phyloP scores from a whole-genome alignment of 2,797 vertebrate genomes.

The Hypotaenidia philippensis region DNA sequence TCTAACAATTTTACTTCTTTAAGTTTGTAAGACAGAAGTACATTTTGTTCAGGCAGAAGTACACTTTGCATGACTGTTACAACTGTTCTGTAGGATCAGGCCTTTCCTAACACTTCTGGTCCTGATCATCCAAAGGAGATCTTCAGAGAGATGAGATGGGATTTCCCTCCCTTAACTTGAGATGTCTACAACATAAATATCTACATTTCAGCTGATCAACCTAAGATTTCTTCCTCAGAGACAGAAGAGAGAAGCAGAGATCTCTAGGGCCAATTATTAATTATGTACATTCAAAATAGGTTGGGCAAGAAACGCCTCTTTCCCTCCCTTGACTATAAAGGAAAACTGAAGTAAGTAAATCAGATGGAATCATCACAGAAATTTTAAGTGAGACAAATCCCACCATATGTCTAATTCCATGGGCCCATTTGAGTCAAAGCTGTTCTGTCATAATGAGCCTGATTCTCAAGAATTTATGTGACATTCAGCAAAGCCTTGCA shows the following conservation, averaged over 20 bases:
- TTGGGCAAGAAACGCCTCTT: background rate
- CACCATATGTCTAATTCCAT: background rate
- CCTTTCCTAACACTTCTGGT: background rate
- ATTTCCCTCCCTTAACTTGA: background rate
- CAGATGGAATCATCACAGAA: background rate
- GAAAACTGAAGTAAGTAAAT: background rate
- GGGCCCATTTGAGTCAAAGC: background rate
- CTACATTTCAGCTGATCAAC: background rate
- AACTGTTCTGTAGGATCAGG: background rate
- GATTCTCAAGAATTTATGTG: background rate
- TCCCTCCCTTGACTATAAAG: background rate
- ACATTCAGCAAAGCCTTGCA: background rate
- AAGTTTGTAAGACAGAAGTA: background rate
- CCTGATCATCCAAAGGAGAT: background rate
- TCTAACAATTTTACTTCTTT: accelerated
- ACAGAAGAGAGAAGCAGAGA: background rate
- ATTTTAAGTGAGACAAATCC: background rate
- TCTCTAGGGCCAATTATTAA: background rate
- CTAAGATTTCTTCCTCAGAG: background rate
- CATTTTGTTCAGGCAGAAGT: background rate
- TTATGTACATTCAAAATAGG: background rate
- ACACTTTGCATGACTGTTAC: background rate
- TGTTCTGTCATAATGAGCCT: accelerated
- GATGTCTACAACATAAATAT: background rate
- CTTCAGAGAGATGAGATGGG: background rate